A percentile compares a stretch with the other conserved stretches of the same genome.
These are phyloP conservation scores for Erynnis tages DNA, from an alignment of 2,888 invertebrate species.

Conservation along the genomic window DNA sequence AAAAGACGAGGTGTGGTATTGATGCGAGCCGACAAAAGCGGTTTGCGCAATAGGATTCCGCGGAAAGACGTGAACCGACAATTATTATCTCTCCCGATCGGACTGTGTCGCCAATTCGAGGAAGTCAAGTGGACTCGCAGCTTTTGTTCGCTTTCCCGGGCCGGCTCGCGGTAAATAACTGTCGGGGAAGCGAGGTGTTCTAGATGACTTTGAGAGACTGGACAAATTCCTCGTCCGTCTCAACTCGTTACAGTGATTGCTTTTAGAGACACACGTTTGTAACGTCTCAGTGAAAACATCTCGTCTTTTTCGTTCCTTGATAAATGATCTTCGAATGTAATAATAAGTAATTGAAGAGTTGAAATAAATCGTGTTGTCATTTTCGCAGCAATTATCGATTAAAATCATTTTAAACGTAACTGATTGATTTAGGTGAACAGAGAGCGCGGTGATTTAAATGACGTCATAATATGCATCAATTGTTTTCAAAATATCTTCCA, in stretches of 20 bases:
- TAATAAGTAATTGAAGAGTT: too few species aligned
- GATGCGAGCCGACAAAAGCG: conserved; percentile 76
- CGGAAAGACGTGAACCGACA: conserved; percentile 77
- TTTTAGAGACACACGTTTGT: conserved; percentile 12
- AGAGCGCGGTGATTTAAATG: too few species aligned
- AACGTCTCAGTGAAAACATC: neutral
- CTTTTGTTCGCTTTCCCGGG: conserved; percentile 43
- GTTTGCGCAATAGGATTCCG: conserved; percentile 79
- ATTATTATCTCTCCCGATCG: conserved; percentile 77
- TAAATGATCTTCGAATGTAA: too few species aligned
- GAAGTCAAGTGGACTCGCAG: conserved; percentile 50
- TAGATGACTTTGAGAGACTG: conserved; percentile 13
- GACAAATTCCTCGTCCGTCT: conserved; percentile 17
- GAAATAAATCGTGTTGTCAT: too few species aligned
- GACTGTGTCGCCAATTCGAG: conserved; percentile 65
- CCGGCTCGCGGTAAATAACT: conserved; percentile 27
- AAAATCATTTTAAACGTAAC: too few species aligned
- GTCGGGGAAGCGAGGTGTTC: conserved; percentile 9
- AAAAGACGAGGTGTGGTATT: conserved; percentile 68
- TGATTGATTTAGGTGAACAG: too few species aligned
- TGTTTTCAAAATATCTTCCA: too few species aligned
- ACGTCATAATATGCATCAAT: too few species aligned
- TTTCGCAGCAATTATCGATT: too few species aligned
- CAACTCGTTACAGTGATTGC: conserved; percentile 15
- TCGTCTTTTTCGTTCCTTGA: too few species aligned